Conservation (phyloP, 2,888 invertebrate genomes). For the Lasioglossum figueresi region DNA sequence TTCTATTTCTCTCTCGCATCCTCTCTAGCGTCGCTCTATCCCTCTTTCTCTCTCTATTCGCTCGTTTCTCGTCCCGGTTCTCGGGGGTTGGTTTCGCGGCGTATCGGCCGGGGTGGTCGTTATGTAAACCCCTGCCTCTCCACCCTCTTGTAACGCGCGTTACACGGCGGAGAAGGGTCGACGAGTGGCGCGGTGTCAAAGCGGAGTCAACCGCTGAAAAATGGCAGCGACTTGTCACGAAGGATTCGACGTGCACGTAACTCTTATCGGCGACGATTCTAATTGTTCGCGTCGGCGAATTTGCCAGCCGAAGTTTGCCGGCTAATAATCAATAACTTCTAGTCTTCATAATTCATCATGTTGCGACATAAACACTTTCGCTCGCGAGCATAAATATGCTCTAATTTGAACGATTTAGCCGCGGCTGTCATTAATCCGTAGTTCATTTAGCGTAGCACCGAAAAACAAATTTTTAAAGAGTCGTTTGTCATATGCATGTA, state of each 20-base stretch:
- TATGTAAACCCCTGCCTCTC: conserved; percentile 66
- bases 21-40: not conserved
- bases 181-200: conserved; percentile 76
- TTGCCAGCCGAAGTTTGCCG: not conserved
- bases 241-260: conserved; percentile 61
- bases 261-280: conserved; percentile 31
- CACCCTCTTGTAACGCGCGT: conserved; percentile 66
- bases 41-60: conserved; percentile 28
- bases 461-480: not conserved
- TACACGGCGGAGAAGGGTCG: conserved; percentile 67
- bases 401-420: not conserved
- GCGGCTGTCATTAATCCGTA: not conserved
- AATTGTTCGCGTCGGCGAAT: conserved; percentile 23
- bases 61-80: conserved; percentile 24
- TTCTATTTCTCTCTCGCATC: conserved; percentile 42
- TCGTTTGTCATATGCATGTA: not conserved
- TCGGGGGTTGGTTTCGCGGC: conserved; percentile 27
- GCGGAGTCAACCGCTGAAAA: conserved; percentile 80
- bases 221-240: conserved; percentile 70
- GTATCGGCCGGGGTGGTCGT: conserved; percentile 66
- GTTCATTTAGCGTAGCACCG: not conserved
- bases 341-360: not conserved
- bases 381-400: not conserved
- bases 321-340: not conserved
- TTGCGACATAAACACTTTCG: not conserved